Evolutionary conservation across 2,113 vertebrate genomes (phyloP).

Genomic region (Melanostigma gelatinosum): DNA sequence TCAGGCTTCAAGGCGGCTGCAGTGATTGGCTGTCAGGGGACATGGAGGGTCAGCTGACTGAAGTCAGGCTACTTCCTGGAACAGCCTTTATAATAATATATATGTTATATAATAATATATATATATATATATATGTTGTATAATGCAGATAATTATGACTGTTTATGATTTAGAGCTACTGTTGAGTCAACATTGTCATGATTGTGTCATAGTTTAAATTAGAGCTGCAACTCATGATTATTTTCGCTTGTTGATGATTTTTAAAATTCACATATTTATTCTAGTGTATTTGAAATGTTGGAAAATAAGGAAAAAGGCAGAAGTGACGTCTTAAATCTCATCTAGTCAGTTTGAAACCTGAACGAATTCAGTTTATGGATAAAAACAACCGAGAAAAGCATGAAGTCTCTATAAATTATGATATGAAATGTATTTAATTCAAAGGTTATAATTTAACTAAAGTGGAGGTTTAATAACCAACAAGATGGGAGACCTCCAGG

Average conservation of each 20-base stretch:
- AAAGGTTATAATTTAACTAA: neutral
- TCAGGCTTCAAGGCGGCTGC: neutral
- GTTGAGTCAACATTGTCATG: too few relatives aligned
- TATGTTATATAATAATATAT: too few relatives aligned
- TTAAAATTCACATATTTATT: too few relatives aligned
- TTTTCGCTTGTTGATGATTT: too few relatives aligned
- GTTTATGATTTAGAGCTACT: too few relatives aligned
- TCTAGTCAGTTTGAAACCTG: too few relatives aligned
- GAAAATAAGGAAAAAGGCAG: neutral
- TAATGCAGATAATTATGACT: too few relatives aligned
- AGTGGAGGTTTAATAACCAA: neutral
- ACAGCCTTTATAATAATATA: neutral
- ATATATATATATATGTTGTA: too few relatives aligned
- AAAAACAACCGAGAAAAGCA: neutral
- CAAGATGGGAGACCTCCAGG: too few relatives aligned
- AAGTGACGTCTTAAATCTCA: neutral
- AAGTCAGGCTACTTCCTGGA: slow-evolving; percentile 20
- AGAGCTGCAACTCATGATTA: too few relatives aligned
- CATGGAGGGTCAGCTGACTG: slow-evolving; percentile 14
- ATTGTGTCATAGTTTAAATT: too few relatives aligned
- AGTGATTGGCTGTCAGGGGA: slow-evolving; percentile 8
- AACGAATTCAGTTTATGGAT: neutral
- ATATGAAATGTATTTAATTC: neutral
- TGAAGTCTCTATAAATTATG: neutral
- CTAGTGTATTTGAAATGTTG: neutral